These are phyloP conservation scores for Gryllus bimaculatus DNA, from an alignment of 1,140 invertebrate species.

Conservation along the genomic window DNA sequence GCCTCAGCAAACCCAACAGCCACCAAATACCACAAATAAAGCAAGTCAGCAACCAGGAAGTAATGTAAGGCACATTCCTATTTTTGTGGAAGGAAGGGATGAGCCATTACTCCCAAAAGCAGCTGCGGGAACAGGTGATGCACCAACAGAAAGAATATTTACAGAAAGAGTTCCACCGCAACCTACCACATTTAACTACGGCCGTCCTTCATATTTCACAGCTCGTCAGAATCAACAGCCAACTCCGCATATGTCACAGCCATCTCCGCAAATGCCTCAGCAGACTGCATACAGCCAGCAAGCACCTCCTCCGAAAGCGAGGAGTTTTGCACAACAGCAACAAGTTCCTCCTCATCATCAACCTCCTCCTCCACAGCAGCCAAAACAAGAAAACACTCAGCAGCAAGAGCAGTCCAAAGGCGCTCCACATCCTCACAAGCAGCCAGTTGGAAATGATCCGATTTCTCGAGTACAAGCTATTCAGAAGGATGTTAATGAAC, in stretches of 20 bases:
- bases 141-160: neutral
- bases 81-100: constrained; percentile 74
- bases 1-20: constrained; percentile 30
- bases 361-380: constrained; percentile 23
- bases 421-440: constrained; percentile 30
- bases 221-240: neutral
- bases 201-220: neutral
- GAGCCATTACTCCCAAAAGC: constrained; percentile 57
- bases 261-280: neutral
- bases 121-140: constrained; percentile 13
- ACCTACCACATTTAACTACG: neutral
- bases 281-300: constrained; percentile 13
- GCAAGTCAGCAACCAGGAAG: constrained; percentile 30
- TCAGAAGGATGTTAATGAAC: constrained; percentile 66
- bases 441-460: constrained; percentile 49
- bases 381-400: constrained; percentile 28
- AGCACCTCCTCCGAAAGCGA: neutral
- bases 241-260: neutral
- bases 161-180: neutral
- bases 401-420: constrained; percentile 29
- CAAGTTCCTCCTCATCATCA: constrained; percentile 24
- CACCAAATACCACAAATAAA: constrained; percentile 26
- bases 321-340: constrained; percentile 25
- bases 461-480: constrained; percentile 70
- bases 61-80: constrained; percentile 71